Evolutionary conservation across 1,140 invertebrate genomes (phyloP).

Genomic region (Macrocentrus cingulum): DNA sequence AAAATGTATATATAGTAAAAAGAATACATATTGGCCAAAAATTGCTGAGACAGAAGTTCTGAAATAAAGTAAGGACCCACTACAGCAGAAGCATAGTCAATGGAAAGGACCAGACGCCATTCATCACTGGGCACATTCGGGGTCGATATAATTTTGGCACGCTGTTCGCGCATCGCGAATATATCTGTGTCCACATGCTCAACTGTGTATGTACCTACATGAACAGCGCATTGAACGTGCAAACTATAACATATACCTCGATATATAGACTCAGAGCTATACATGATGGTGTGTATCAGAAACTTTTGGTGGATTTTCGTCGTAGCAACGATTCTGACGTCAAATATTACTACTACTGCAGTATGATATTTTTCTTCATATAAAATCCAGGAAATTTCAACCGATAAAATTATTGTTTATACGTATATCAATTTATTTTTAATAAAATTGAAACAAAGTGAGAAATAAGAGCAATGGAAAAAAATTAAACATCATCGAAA

Average conservation of each 20-base stretch:
- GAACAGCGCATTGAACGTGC: slow-evolving; percentile 27
- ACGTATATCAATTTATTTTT: too few relatives aligned
- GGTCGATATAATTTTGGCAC: slow-evolving; percentile 47
- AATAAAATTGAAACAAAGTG: too few relatives aligned
- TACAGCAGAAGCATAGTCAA: slow-evolving; percentile 7
- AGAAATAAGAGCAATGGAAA: too few relatives aligned
- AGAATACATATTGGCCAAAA: neutral
- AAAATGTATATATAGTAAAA: too few relatives aligned
- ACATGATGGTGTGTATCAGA: too few relatives aligned
- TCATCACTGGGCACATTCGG: slow-evolving; percentile 31
- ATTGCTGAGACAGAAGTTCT: slow-evolving; percentile 3
- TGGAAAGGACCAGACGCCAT: slow-evolving; percentile 33
- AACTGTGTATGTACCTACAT: slow-evolving; percentile 19
- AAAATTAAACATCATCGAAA: too few relatives aligned
- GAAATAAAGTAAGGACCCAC: neutral
- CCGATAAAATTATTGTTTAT: too few relatives aligned
- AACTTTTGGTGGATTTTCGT: too few relatives aligned
- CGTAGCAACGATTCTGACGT: too few relatives aligned
- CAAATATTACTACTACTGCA: too few relatives aligned
- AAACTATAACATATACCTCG: slow-evolving; percentile 10
- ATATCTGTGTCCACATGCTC: slow-evolving; percentile 15
- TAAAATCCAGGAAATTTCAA: too few relatives aligned
- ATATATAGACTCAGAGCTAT: slow-evolving; percentile 31
- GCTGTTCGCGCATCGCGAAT: slow-evolving; percentile 32
- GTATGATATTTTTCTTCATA: too few relatives aligned